Percentiles rank a stretch among this genome's conserved stretches.
Evolutionary conservation across 2,888 invertebrate genomes (phyloP).

Genomic region (Autographa pulchrina): DNA sequence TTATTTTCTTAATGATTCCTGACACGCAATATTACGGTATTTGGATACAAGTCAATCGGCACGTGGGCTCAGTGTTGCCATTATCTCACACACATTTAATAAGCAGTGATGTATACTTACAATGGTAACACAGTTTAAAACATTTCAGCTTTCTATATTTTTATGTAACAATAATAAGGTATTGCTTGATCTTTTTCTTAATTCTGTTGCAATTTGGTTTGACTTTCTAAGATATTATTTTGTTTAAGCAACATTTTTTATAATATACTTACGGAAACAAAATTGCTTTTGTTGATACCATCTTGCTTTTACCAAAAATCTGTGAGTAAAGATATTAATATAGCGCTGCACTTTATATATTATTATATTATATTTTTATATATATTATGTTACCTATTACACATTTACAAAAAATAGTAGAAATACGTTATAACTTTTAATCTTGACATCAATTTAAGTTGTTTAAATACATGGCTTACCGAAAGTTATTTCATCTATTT

Average conservation of each 20-base stretch:
- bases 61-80: slow-evolving; percentile 33
- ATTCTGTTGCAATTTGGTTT: background rate
- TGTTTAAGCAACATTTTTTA: background rate
- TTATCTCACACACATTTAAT: slow-evolving; percentile 43
- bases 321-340: background rate
- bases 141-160: slow-evolving; percentile 36
- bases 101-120: slow-evolving; percentile 19
- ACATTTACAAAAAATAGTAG: too few species aligned
- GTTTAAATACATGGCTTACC: too few species aligned
- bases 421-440: too few species aligned
- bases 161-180: slow-evolving; percentile 29
- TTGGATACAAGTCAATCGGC: slow-evolving; percentile 28
- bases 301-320: background rate
- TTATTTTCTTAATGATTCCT: slow-evolving; percentile 23
- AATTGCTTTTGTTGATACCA: background rate
- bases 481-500: too few species aligned
- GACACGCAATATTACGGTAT: slow-evolving; percentile 43
- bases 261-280: background rate
- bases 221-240: slow-evolving; percentile 2
- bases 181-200: slow-evolving; percentile 8
- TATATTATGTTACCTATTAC: too few species aligned
- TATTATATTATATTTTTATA: too few species aligned
- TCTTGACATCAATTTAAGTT: too few species aligned
- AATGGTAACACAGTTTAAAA: slow-evolving; percentile 34
- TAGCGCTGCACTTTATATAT: background rate